Conservation (phyloP, 2,797 vertebrate species). For the Tiaroga cobitis region DNA sequence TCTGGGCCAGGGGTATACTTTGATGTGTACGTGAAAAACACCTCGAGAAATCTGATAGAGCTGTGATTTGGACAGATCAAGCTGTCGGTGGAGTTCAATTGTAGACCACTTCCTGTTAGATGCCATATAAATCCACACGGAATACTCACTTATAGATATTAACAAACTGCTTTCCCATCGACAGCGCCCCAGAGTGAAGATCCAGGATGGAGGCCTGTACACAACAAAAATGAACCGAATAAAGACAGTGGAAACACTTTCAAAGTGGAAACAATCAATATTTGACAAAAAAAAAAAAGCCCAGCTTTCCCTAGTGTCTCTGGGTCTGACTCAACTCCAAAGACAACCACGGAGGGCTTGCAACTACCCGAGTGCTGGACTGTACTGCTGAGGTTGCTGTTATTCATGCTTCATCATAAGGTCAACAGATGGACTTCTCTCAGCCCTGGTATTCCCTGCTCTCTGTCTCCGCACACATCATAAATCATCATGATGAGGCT, state of each 20-base stretch:
- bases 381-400: background rate
- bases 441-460: constrained; percentile 40
- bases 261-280: background rate
- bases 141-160: constrained; percentile 91
- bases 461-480: constrained; percentile 54
- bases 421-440: constrained; percentile 34
- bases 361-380: background rate
- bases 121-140: background rate
- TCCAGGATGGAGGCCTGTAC: constrained; percentile 93
- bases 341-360: background rate
- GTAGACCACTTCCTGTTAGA: background rate
- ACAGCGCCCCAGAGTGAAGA: constrained; percentile 94
- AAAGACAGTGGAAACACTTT: constrained; percentile 21
- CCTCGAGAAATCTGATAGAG: constrained; percentile 24
- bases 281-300: background rate
- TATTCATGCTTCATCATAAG: background rate
- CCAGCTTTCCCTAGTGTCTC: background rate
- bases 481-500: constrained; percentile 42
- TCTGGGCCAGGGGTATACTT: constrained; percentile 27
- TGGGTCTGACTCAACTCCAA: constrained; percentile 6
- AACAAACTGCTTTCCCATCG: constrained; percentile 94
- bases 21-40: constrained; percentile 50
- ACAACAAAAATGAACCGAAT: constrained; percentile 38
- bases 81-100: background rate
- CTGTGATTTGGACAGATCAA: constrained; percentile 28